A percentile compares a stretch with the other conserved stretches of the same genome.
phyloP scores from a whole-genome alignment of 2,888 invertebrate species.

The Meteorus colon region DNA sequence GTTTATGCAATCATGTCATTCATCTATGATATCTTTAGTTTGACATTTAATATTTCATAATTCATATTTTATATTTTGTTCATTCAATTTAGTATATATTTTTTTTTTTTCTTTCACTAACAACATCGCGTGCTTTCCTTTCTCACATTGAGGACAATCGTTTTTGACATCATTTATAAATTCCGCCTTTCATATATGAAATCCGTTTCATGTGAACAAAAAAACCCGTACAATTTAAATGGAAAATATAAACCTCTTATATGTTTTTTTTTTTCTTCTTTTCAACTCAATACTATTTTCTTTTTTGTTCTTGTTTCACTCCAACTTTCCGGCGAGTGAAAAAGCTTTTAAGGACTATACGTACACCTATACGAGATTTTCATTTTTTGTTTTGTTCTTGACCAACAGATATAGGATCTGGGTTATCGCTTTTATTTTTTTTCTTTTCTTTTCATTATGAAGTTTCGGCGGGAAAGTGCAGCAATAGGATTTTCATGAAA shows the following conservation, averaged over 20 bases:
- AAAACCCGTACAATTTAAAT: neutral
- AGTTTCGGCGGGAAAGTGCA: neutral
- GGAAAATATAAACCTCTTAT: neutral
- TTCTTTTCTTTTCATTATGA: neutral
- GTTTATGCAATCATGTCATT: neutral
- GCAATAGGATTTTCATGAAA: neutral
- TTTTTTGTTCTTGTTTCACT: neutral
- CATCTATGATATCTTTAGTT: neutral
- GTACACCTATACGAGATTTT: constrained; percentile 45
- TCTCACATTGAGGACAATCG: neutral
- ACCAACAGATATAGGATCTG: neutral
- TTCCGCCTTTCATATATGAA: neutral
- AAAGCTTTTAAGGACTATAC: constrained; percentile 51
- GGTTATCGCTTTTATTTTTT: neutral
- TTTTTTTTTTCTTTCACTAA: neutral
- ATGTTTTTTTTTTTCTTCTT: neutral
- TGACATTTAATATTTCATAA: neutral
- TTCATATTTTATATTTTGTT: neutral
- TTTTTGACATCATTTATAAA: neutral
- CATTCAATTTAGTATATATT: neutral
- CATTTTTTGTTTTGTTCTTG: constrained; percentile 36
- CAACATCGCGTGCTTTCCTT: neutral
- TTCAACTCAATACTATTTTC: neutral
- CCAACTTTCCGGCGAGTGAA: constrained; percentile 19
- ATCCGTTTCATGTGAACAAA: neutral